phyloP scores from a whole-genome alignment of 2,888 invertebrate species.

The Ochropleura plecta region DNA sequence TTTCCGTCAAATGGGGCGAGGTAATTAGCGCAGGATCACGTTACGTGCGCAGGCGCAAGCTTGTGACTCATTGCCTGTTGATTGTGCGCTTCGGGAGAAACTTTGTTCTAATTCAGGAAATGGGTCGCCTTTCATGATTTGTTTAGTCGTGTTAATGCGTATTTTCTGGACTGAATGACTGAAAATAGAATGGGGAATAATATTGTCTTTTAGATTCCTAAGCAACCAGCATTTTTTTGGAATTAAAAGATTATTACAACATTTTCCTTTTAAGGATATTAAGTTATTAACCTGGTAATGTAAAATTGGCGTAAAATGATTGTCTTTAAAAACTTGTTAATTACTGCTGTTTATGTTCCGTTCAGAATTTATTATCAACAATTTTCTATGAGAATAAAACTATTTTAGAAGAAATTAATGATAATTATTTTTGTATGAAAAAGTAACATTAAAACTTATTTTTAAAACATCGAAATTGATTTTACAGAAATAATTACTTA shows the following conservation, averaged over 20 bases:
- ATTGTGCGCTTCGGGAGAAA: conserved; percentile 56
- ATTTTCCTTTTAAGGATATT: conserved; percentile 31
- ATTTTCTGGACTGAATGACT: background rate
- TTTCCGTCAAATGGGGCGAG: conserved; percentile 68
- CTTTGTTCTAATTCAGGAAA: conserved; percentile 54
- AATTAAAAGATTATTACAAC: background rate
- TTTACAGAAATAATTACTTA: conserved; percentile 37
- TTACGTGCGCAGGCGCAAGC: conserved; percentile 68
- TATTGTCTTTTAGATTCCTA: background rate
- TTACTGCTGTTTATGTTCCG: conserved; percentile 7
- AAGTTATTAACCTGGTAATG: conserved; percentile 39
- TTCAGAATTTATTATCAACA: conserved; percentile 18
- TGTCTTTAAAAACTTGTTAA: conserved; percentile 33
- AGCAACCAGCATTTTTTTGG: background rate
- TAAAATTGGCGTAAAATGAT: conserved; percentile 42
- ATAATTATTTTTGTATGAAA: conserved; percentile 13
- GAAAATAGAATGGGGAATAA: background rate
- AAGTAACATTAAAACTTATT: background rate
- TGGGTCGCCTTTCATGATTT: conserved; percentile 54
- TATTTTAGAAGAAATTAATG: background rate
- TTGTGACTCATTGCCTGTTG: conserved; percentile 60
- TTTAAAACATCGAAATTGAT: background rate
- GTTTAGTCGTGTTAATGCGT: conserved; percentile 25
- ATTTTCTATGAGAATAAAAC: conserved; percentile 1
- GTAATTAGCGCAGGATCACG: conserved; percentile 72